Conservation (phyloP, 2,888 invertebrate species). For the Mesoligia furuncula region DNA sequence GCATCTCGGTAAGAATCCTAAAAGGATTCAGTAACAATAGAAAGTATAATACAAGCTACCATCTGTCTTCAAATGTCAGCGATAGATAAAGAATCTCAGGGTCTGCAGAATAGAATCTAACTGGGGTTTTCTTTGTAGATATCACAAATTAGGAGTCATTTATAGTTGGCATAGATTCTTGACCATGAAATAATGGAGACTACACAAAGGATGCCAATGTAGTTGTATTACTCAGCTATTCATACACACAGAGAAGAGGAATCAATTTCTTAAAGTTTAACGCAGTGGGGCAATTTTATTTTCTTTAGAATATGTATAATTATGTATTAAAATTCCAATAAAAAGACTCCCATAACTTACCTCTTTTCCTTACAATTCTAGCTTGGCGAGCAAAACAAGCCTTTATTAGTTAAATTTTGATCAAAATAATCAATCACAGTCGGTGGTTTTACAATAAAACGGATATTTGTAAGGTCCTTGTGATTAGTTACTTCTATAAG, state of each 20-base stretch:
- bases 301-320: background rate
- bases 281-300: background rate
- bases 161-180: conserved; percentile 40
- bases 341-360: background rate
- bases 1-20: conserved; percentile 64
- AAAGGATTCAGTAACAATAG: conserved; percentile 72
- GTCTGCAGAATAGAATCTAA: conserved; percentile 55
- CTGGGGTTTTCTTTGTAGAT: conserved; percentile 59
- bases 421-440: conserved; percentile 17
- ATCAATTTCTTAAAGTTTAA: conserved; percentile 5
- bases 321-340: background rate
- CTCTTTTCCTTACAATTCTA: conserved; percentile 17
- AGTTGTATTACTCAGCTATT: background rate
- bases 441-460: background rate
- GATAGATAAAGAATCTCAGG: conserved; percentile 65
- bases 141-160: conserved; percentile 54
- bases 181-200: conserved; percentile 26
- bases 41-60: conserved; percentile 66
- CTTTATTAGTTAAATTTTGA: background rate
- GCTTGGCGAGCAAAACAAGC: background rate
- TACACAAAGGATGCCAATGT: background rate
- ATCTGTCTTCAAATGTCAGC: conserved; percentile 71
- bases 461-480: background rate
- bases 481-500: background rate
- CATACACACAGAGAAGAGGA: background rate